Conservation (phyloP, 2,797 vertebrate species). For the Centropyge bicolor region DNA sequence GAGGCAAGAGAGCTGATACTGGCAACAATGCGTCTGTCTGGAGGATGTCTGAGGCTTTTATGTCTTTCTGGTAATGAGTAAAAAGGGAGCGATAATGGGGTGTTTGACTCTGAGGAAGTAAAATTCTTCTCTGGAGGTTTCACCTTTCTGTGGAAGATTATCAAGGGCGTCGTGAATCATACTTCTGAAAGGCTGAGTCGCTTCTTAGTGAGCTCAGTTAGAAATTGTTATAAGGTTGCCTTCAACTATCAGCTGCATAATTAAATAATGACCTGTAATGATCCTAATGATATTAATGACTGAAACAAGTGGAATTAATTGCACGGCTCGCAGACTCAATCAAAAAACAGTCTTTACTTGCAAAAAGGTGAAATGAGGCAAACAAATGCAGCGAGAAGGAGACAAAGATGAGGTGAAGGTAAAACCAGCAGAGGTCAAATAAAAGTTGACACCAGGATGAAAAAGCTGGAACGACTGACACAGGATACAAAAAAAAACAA, state of each 20-base stretch:
- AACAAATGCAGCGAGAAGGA: too few species aligned
- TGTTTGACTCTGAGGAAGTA: slow-evolving; percentile 27
- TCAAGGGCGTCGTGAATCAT: slow-evolving; percentile 18
- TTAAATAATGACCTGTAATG: slow-evolving; percentile 16
- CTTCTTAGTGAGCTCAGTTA: background rate
- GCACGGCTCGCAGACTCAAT: too few species aligned
- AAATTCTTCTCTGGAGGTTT: slow-evolving; percentile 7
- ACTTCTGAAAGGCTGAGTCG: background rate
- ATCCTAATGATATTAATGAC: slow-evolving; percentile 10
- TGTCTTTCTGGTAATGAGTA: slow-evolving; percentile 31
- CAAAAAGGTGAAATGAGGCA: too few species aligned
- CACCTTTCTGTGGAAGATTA: slow-evolving; percentile 18
- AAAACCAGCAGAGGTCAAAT: too few species aligned
- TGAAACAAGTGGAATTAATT: too few species aligned
- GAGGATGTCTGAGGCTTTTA: slow-evolving; percentile 43
- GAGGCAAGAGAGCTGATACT: background rate
- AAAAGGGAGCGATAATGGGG: slow-evolving; percentile 42
- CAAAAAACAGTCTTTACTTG: too few species aligned
- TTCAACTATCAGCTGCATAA: slow-evolving; percentile 24
- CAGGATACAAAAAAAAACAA: too few species aligned
- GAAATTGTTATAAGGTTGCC: slow-evolving; percentile 4
- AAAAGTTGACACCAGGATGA: too few species aligned
- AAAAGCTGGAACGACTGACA: too few species aligned
- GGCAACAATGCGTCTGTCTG: slow-evolving; percentile 22
- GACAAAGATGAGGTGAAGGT: too few species aligned